Conservation (phyloP, 1,140 invertebrate species). For the Sinella curviseta region DNA sequence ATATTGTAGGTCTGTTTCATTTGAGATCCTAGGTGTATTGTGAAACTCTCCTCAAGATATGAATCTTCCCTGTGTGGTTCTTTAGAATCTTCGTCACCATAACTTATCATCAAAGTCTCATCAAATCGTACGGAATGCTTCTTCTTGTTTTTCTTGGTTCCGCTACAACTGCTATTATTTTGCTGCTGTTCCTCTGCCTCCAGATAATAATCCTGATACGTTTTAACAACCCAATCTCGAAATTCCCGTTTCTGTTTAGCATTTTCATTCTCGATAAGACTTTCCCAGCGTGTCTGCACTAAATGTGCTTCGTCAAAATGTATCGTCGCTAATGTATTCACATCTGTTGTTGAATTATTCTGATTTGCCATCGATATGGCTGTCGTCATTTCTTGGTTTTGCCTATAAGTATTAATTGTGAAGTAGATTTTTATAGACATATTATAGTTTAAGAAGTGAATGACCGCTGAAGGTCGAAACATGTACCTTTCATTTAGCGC, state of each 20-base stretch:
- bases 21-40: slow-evolving; percentile 94
- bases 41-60: slow-evolving; percentile 88
- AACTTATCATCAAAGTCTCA: slow-evolving; percentile 35
- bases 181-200: slow-evolving; percentile 50
- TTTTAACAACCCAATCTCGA: slow-evolving; percentile 75
- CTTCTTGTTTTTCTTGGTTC: slow-evolving; percentile 53
- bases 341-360: slow-evolving; percentile 72
- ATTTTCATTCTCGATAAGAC: slow-evolving; percentile 69
- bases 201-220: slow-evolving; percentile 68
- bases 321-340: slow-evolving; percentile 71
- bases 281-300: slow-evolving; percentile 74
- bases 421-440: slow-evolving; percentile 38
- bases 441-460: slow-evolving; percentile 35
- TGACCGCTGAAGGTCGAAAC: neutral
- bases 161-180: slow-evolving; percentile 56
- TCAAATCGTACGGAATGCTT: slow-evolving; percentile 46
- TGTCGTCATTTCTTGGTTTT: slow-evolving; percentile 75
- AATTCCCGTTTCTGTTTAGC: slow-evolving; percentile 74
- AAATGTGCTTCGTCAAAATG: slow-evolving; percentile 77
- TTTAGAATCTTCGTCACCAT: slow-evolving; percentile 50
- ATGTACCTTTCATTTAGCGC: slow-evolving; percentile 46
- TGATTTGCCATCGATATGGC: slow-evolving; percentile 66
- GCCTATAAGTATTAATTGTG: slow-evolving; percentile 57
- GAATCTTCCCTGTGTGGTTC: slow-evolving; percentile 53
- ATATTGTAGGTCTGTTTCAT: slow-evolving; percentile 99